Evolutionary conservation across 2,888 invertebrate species (phyloP).

Genomic region (Lasioglossum figueresi): DNA sequence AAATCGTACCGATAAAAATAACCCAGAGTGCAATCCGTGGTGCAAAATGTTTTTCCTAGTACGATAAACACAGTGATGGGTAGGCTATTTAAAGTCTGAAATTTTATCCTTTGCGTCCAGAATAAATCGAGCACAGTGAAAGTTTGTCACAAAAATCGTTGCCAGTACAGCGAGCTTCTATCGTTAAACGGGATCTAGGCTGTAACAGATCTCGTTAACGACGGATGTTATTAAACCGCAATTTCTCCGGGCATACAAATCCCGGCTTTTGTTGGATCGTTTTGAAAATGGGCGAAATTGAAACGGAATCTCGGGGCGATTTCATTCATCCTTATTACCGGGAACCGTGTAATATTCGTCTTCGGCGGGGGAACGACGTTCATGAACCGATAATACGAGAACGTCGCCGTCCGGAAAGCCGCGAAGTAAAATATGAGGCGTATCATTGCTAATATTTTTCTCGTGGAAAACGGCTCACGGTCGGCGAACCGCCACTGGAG

Average conservation of each 20-base stretch:
- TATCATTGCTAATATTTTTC: slow-evolving; percentile 74
- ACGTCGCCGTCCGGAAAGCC: slow-evolving; percentile 55
- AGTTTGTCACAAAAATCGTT: background rate
- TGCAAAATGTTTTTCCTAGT: background rate
- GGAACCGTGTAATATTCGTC: slow-evolving; percentile 54
- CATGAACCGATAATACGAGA: slow-evolving; percentile 63
- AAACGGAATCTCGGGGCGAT: slow-evolving; percentile 36
- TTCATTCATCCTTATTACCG: slow-evolving; percentile 37
- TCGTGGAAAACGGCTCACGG: slow-evolving; percentile 44
- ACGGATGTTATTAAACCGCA: background rate
- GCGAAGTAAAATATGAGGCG: slow-evolving; percentile 67
- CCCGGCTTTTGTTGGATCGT: background rate
- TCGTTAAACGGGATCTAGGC: background rate
- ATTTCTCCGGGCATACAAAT: background rate
- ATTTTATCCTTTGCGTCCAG: background rate
- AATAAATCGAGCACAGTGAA: background rate
- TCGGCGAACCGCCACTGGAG: slow-evolving; percentile 32
- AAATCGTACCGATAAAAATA: background rate
- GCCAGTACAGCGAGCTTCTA: background rate
- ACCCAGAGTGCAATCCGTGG: background rate
- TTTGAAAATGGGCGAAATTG: slow-evolving; percentile 21
- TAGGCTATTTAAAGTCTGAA: background rate
- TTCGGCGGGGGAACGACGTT: slow-evolving; percentile 56
- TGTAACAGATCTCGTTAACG: background rate
- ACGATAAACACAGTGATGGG: background rate